A percentile compares a stretch with the other conserved stretches of the same genome.
These are phyloP conservation scores for Caracal caracal DNA, from an alignment of 2,113 vertebrate genomes.

Conservation along the genomic window DNA sequence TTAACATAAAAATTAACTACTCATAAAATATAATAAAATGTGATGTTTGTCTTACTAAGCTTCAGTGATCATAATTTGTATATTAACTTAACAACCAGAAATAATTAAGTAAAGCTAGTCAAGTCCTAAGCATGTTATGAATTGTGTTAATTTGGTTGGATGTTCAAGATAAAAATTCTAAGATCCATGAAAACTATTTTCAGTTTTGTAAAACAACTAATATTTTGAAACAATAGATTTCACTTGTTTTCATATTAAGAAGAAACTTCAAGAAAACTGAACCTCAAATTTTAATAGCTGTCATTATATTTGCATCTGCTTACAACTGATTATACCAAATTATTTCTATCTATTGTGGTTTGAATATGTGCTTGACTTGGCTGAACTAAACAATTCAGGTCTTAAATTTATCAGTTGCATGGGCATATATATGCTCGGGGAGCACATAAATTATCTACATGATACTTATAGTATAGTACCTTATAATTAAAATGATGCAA, in stretches of 20 bases:
- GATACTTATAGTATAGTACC: no score
- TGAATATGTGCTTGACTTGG: background rate
- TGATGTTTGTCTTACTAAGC: slow-evolving; percentile 16
- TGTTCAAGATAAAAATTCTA: background rate
- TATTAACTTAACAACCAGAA: slow-evolving; percentile 41
- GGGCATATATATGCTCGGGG: rapidly evolving
- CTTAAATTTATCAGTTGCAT: background rate
- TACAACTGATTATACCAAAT: background rate
- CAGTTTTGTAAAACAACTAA: background rate
- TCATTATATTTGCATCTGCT: background rate
- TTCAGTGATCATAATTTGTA: slow-evolving; percentile 19
- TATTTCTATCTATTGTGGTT: background rate
- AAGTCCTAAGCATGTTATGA: background rate
- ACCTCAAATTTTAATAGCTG: background rate
- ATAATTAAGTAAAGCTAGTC: background rate
- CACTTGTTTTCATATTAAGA: background rate
- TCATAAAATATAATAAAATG: slow-evolving; percentile 42
- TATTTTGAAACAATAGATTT: background rate
- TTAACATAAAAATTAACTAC: slow-evolving; percentile 20
- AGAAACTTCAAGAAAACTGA: background rate
- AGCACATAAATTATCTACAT: background rate
- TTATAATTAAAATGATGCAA: background rate
- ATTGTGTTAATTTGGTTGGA: slow-evolving; percentile 33
- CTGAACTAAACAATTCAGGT: background rate
- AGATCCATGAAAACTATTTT: background rate